Conservation (phyloP, 2,797 vertebrate genomes). For the Discoglossus pictus region DNA sequence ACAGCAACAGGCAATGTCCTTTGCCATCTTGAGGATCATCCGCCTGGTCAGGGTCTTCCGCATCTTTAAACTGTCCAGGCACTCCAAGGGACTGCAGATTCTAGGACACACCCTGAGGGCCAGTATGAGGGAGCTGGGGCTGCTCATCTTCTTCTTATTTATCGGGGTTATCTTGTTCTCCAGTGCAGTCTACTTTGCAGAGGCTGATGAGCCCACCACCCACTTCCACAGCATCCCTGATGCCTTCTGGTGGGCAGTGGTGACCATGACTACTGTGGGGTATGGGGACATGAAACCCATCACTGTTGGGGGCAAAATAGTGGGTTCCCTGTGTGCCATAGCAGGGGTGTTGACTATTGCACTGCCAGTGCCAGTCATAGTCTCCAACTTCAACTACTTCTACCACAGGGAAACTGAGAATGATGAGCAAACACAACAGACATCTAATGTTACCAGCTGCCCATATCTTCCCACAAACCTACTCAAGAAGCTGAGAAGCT, state of each 20-base stretch:
- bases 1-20: slow-evolving; percentile 94
- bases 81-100: slow-evolving; percentile 98
- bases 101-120: slow-evolving; percentile 94
- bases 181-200: slow-evolving; percentile 97
- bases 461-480: slow-evolving; percentile 89
- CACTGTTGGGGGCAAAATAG: slow-evolving; percentile 97
- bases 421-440: slow-evolving; percentile 85
- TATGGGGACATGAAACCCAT: slow-evolving; percentile 99
- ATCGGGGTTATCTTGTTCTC: slow-evolving; percentile 98
- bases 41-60: slow-evolving; percentile 95
- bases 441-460: slow-evolving; percentile 80
- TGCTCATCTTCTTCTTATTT: slow-evolving; percentile 97
- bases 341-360: slow-evolving; percentile 97
- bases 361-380: slow-evolving; percentile 97
- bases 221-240: slow-evolving; percentile 99
- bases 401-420: slow-evolving; percentile 98
- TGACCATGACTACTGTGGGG: slow-evolving; percentile 98
- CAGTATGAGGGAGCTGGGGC: slow-evolving; percentile 96
- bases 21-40: slow-evolving; percentile 96
- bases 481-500: slow-evolving; percentile 88
- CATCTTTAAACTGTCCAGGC: slow-evolving; percentile 96
- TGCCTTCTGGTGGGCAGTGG: slow-evolving; percentile 99
- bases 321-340: slow-evolving; percentile 96
- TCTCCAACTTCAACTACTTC: slow-evolving; percentile 99
- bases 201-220: slow-evolving; percentile 92